Conservation (phyloP, 2,888 invertebrate genomes). For the Cephus sareptanus region DNA sequence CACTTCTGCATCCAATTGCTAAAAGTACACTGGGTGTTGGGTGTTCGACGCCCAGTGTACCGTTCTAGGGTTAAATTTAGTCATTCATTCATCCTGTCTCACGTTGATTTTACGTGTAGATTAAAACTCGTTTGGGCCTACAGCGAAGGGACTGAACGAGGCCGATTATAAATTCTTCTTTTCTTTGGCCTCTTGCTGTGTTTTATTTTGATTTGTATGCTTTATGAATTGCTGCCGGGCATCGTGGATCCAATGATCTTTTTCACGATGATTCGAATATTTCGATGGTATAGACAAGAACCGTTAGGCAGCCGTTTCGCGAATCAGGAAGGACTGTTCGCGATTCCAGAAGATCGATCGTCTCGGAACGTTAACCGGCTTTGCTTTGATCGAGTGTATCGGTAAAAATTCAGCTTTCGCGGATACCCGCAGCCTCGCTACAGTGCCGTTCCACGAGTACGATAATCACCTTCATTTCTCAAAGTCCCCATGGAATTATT, state of each 20-base stretch:
- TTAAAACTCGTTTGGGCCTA: not conserved
- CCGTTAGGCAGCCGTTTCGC: not conserved
- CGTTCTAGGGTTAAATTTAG: not conserved
- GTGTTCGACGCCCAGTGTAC: no score
- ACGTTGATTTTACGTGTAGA: not conserved
- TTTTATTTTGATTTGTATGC: not conserved
- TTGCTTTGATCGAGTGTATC: not conserved
- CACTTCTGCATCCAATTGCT: no score
- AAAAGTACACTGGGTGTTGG: no score
- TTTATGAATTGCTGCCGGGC: not conserved
- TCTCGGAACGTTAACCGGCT: not conserved
- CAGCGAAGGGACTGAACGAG: not conserved
- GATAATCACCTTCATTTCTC: not conserved
- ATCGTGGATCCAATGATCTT: not conserved
- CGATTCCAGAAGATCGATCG: not conserved
- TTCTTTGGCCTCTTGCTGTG: not conserved
- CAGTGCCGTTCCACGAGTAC: not conserved
- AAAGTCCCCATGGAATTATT: not conserved
- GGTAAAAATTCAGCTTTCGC: not conserved
- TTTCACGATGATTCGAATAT: not conserved
- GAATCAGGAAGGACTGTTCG: not conserved
- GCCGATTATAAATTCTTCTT: not conserved
- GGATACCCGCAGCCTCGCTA: not conserved
- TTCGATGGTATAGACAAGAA: not conserved
- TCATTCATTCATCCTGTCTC: not conserved